Percentiles rank a stretch among this genome's conserved stretches.
Evolutionary conservation across 2,113 vertebrate genomes (phyloP).

Genomic region (Hirundichthys speculiger): DNA sequence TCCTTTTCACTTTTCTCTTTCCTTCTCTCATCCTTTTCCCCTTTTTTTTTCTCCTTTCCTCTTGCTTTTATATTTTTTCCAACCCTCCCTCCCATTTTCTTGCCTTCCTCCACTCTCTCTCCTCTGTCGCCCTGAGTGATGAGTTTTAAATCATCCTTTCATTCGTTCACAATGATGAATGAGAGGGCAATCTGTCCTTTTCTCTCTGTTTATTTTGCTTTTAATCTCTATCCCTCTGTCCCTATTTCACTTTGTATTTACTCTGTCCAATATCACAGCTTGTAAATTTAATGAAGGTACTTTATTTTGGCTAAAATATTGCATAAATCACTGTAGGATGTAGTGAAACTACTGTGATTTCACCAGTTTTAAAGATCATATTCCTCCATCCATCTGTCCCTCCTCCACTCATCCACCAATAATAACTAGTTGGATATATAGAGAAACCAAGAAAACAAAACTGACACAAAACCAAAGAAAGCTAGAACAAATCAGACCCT

Average conservation of each 20-base stretch:
- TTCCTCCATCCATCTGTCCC: too few relatives aligned
- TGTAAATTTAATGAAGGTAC: slow-evolving; percentile 53
- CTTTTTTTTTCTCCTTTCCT: background rate
- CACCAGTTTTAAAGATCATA: too few relatives aligned
- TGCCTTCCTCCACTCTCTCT: slow-evolving; percentile 1
- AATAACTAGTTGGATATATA: too few relatives aligned
- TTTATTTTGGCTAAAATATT: slow-evolving; percentile 40
- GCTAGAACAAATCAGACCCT: too few relatives aligned
- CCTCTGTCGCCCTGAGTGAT: slow-evolving; percentile 58
- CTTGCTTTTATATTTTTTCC: slow-evolving; percentile 4
- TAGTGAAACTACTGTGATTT: too few relatives aligned
- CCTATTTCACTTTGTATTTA: slow-evolving; percentile 27
- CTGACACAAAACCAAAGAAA: too few relatives aligned
- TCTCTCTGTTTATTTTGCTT: slow-evolving; percentile 63
- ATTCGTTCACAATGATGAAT: slow-evolving; percentile 54
- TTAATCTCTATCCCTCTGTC: slow-evolving; percentile 57
- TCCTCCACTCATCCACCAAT: too few relatives aligned
- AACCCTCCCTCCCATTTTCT: background rate
- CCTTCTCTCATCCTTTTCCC: background rate
- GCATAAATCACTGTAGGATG: slow-evolving; percentile 15
- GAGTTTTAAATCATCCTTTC: slow-evolving; percentile 74
- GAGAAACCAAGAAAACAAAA: too few relatives aligned
- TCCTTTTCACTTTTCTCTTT: slow-evolving; percentile 39
- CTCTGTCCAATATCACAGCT: slow-evolving; percentile 7
- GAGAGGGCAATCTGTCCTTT: slow-evolving; percentile 52